These are phyloP conservation scores for Galago senegalensis DNA, from an alignment of 2,797 vertebrate genomes.

Conservation along the genomic window DNA sequence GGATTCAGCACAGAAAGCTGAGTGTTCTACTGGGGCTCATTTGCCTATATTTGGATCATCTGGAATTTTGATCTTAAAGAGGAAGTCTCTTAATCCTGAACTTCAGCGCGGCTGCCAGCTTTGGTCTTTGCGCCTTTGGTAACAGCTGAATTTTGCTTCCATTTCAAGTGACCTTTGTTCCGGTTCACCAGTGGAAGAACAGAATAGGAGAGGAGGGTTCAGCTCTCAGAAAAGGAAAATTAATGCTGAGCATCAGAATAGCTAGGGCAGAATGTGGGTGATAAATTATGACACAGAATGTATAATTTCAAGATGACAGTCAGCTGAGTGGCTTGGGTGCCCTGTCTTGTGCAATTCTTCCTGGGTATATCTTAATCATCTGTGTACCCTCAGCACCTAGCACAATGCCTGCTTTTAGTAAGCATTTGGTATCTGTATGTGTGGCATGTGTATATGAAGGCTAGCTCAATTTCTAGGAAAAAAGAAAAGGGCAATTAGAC, in stretches of 20 bases:
- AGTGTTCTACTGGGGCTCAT: slow-evolving; percentile 77
- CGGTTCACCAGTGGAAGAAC: slow-evolving; percentile 10
- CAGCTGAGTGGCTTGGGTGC: background rate
- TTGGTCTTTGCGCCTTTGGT: slow-evolving; percentile 53
- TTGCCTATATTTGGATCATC: slow-evolving; percentile 86
- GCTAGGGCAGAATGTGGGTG: background rate
- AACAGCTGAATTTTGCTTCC: slow-evolving; percentile 44
- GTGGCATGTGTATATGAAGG: background rate
- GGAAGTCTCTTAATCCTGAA: slow-evolving; percentile 75
- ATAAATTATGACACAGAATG: slow-evolving; percentile 24
- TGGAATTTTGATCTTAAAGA: slow-evolving; percentile 85
- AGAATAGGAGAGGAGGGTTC: slow-evolving; percentile 33
- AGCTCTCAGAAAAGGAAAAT: slow-evolving; percentile 29
- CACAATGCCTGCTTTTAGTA: slow-evolving; percentile 39
- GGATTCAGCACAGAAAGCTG: slow-evolving; percentile 77
- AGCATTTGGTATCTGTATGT: slow-evolving; percentile 22
- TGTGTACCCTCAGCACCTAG: background rate
- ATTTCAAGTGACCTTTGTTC: slow-evolving; percentile 67
- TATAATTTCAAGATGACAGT: slow-evolving; percentile 1
- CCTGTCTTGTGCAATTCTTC: slow-evolving; percentile 32
- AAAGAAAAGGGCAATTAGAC: background rate
- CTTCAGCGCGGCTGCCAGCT: slow-evolving; percentile 56
- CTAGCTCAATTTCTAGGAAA: slow-evolving; percentile 33
- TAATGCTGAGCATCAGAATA: background rate
- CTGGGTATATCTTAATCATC: slow-evolving; percentile 38